A percentile compares a stretch with the other conserved stretches of the same genome.
phyloP scores from a whole-genome alignment of 2,797 vertebrate genomes.

The Xenentodon cancila region DNA sequence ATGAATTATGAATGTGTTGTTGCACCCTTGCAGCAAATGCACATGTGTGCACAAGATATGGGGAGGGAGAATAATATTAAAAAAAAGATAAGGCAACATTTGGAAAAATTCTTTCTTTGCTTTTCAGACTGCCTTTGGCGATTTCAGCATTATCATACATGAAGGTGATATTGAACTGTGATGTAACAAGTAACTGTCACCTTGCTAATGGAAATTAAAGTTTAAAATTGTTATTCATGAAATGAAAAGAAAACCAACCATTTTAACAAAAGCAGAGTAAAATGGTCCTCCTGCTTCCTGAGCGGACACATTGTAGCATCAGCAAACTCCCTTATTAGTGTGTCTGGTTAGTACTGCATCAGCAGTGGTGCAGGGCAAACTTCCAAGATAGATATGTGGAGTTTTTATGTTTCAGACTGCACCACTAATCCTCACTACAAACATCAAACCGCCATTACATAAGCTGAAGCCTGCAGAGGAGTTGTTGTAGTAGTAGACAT shows the following conservation, averaged over 20 bases:
- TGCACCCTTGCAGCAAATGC: slow-evolving; percentile 10
- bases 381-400: slow-evolving; percentile 62
- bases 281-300: neutral
- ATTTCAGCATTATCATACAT: too few species aligned
- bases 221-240: too few species aligned
- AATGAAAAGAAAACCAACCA: too few species aligned
- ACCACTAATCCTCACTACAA: slow-evolving; percentile 61
- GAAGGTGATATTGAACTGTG: too few species aligned
- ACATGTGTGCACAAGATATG: too few species aligned
- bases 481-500: slow-evolving; percentile 22
- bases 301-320: slow-evolving; percentile 5
- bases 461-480: slow-evolving; percentile 53
- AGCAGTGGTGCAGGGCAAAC: slow-evolving; percentile 36
- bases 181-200: too few species aligned
- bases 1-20: slow-evolving; percentile 75
- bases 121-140: too few species aligned
- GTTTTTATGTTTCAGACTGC: slow-evolving; percentile 61
- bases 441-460: slow-evolving; percentile 61
- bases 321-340: neutral
- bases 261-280: too few species aligned
- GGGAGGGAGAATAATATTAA: too few species aligned
- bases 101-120: too few species aligned
- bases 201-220: too few species aligned
- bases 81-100: too few species aligned
- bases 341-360: slow-evolving; percentile 24